Evolutionary conservation across 2,797 vertebrate species (phyloP).

Genomic region (Xiphorhynchus erythropygius): DNA sequence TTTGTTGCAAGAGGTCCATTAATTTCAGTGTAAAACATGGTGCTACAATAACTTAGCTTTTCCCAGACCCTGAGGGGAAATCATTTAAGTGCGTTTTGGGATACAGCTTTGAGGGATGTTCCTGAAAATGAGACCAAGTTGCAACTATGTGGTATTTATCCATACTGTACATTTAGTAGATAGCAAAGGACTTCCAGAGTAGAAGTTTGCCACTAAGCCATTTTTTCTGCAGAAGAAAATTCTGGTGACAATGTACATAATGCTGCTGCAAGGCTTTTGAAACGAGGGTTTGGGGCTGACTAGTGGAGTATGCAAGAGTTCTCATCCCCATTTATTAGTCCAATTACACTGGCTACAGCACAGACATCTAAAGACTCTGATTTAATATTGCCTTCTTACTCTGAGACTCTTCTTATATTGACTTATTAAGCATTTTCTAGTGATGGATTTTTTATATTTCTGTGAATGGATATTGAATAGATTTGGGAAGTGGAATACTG

Average conservation of each 20-base stretch:
- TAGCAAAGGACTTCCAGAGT: not conserved
- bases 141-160: not conserved
- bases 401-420: not conserved
- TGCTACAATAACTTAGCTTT: not conserved
- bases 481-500: not conserved
- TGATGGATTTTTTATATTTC: not conserved
- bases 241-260: not conserved
- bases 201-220: not conserved
- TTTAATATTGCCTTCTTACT: not conserved
- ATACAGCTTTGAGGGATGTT: not conserved
- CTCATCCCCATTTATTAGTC: not conserved
- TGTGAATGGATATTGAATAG: not conserved
- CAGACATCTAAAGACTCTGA: not conserved
- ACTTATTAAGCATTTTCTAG: not conserved
- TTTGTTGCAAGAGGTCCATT: not conserved
- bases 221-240: not conserved
- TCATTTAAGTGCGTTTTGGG: not conserved
- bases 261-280: not conserved
- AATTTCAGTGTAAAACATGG: not conserved
- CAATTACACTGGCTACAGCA: not conserved
- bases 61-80: not conserved
- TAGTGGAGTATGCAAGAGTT: not conserved
- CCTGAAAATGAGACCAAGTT: not conserved
- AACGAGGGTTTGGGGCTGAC: not conserved
- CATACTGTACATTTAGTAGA: not conserved